Evolutionary conservation across 2,888 invertebrate genomes (phyloP).

Genomic region (Cosmopolites sordidus): DNA sequence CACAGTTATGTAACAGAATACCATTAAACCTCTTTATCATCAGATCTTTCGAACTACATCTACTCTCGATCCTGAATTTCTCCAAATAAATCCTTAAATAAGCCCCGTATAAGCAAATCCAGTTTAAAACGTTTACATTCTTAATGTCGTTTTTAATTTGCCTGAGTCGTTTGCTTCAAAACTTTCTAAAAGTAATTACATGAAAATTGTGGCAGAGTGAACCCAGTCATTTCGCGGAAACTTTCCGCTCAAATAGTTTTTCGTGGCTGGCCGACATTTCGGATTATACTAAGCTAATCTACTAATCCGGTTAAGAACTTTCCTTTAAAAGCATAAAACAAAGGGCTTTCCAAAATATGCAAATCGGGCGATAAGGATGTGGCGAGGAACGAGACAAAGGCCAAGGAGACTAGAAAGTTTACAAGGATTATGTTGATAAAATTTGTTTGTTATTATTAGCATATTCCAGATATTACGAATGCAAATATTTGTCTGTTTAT

Average conservation of each 20-base stretch:
- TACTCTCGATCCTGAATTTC: no score
- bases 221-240: slow-evolving; percentile 8
- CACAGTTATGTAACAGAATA: no score
- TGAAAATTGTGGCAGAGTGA: not conserved
- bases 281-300: slow-evolving; percentile 9
- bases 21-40: no score
- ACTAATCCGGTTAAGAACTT: slow-evolving; percentile 11
- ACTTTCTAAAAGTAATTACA: not conserved
- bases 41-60: no score
- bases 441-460: slow-evolving; percentile 3
- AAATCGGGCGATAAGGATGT: slow-evolving; percentile 10
- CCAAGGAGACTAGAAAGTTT: not conserved
- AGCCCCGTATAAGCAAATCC: no score
- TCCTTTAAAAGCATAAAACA: slow-evolving; percentile 15
- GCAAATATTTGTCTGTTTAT: slow-evolving; percentile 1
- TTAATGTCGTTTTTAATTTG: no score
- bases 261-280: slow-evolving; percentile 5
- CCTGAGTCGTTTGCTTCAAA: not conserved
- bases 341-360: slow-evolving; percentile 10
- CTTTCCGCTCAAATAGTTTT: slow-evolving; percentile 10
- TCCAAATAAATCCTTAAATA: no score
- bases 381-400: slow-evolving; percentile 3
- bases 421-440: slow-evolving; percentile 4
- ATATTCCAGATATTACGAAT: not conserved
- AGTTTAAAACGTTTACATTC: no score